Evolutionary conservation across 2,797 vertebrate species (phyloP), one percentile per base, ranked within the genome.

Genomic region (Danio tinwini): DNA sequence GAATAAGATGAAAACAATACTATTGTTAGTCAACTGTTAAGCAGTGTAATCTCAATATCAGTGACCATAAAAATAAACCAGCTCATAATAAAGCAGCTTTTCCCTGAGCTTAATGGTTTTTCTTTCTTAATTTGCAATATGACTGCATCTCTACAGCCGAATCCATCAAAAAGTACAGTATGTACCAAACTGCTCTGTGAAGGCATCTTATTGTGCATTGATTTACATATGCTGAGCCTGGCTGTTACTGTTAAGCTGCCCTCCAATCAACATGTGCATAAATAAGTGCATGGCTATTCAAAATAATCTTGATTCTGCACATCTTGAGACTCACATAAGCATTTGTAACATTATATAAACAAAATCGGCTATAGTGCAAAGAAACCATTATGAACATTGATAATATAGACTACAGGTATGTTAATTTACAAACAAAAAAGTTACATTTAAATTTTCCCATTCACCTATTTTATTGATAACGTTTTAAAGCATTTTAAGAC

Each of bases 141-240:
- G 49, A 42, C 4, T 70, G 37, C 67, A 70, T 40, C 29, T 47
- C 29, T 29, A 29, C 29, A 16, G 56, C 44, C 14, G 17, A 74
- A 62, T 42, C 37, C 13, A 58, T 72, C n/a, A 53, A 53, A 70
- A 19, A n/a, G 17, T n/a, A 58, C 8, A 40, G 1, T 12, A 7
- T 52, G 40, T 17, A 58, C 62, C 17, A 21, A 68, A 50, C 9
- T 63, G 56, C 14, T 59, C 21, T 5, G 53, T 29, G 29, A 70
- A 69, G 56, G n/a, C 47, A 45, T 6, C 4, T 37, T 50, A 42
- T n/a, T 49, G 37, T 64, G 74, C 53, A 61, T 52, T 61, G 55
- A 78, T 52, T 78, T 70, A 16, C 37, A 61, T 70, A 49, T 56
- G 17, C 52, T 58, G 7, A 8, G 19, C 52, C 29, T 58, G 50